A percentile compares a stretch with the other conserved stretches of the same genome.
phyloP scores from a whole-genome alignment of 2,888 invertebrate species.

The Serrognathus titanus region DNA sequence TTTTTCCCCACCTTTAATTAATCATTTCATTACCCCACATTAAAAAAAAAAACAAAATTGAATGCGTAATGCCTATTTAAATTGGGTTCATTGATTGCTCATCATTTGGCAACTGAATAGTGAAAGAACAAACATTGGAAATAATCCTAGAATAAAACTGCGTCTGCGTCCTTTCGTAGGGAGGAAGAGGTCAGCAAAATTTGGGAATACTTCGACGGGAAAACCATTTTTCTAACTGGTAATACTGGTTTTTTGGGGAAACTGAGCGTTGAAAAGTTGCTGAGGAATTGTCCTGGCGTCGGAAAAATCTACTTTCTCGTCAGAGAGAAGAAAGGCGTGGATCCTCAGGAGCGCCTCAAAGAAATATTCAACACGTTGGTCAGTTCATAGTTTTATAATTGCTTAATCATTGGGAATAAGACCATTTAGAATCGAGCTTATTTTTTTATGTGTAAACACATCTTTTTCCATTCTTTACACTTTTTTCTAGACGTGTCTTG shows the following conservation, averaged over 20 bases:
- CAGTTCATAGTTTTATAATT: not conserved
- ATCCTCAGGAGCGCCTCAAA: not conserved
- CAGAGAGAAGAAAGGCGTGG: not conserved
- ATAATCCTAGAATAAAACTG: too few species aligned
- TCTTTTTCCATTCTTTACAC: too few species aligned
- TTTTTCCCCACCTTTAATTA: not conserved
- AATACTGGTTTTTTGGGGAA: not conserved
- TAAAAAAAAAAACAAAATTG: too few species aligned
- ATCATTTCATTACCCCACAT: too few species aligned
- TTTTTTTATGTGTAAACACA: too few species aligned
- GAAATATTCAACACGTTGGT: not conserved
- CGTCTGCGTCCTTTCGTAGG: too few species aligned
- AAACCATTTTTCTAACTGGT: not conserved
- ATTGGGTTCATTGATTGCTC: not conserved
- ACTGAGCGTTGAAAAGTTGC: not conserved
- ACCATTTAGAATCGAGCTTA: too few species aligned
- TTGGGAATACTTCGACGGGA: not conserved
- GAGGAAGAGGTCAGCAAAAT: not conserved
- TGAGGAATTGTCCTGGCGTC: not conserved
- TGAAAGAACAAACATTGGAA: too few species aligned
- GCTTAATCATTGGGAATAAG: not conserved
- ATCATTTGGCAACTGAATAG: not conserved
- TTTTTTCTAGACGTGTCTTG: too few species aligned
- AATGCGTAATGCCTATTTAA: too few species aligned
- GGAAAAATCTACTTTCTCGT: not conserved